phyloP scores from a whole-genome alignment of 92 coral and sea anemone species.

The Anthopleura xanthogrammica region DNA sequence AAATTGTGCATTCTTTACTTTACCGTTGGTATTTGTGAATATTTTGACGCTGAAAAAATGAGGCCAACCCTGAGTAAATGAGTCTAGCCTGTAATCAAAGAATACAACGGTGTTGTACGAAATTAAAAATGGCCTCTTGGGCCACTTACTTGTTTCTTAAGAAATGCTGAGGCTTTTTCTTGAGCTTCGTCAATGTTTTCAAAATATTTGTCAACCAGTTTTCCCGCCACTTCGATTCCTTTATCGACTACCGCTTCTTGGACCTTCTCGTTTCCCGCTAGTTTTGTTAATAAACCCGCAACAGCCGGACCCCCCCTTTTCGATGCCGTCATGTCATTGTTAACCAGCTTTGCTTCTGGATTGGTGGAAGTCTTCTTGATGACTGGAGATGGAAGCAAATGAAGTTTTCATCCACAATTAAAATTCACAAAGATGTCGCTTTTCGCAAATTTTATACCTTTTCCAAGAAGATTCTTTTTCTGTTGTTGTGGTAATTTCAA shows the following conservation, averaged over 20 bases:
- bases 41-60: too few species aligned
- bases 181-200: slow-evolving; percentile 41
- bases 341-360: background rate
- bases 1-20: too few species aligned
- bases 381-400: background rate
- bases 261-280: slow-evolving; percentile 24
- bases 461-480: background rate
- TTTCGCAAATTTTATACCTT: background rate
- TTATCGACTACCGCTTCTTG: slow-evolving; percentile 48
- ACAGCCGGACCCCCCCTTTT: slow-evolving; percentile 6
- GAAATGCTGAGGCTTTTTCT: slow-evolving; percentile 37
- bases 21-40: too few species aligned
- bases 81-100: too few species aligned
- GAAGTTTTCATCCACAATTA: too few species aligned
- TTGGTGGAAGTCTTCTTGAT: background rate
- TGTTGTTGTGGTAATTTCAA: background rate
- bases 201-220: slow-evolving; percentile 46
- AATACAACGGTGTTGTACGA: too few species aligned
- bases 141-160: slow-evolving; percentile 38
- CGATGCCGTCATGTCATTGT: background rate
- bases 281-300: background rate
- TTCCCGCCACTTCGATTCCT: slow-evolving; percentile 57
- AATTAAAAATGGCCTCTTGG: background rate
- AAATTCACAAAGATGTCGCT: background rate
- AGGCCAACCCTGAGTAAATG: too few species aligned